Conservation (phyloP, 2,888 invertebrate species). For the Rhingia campestris region DNA sequence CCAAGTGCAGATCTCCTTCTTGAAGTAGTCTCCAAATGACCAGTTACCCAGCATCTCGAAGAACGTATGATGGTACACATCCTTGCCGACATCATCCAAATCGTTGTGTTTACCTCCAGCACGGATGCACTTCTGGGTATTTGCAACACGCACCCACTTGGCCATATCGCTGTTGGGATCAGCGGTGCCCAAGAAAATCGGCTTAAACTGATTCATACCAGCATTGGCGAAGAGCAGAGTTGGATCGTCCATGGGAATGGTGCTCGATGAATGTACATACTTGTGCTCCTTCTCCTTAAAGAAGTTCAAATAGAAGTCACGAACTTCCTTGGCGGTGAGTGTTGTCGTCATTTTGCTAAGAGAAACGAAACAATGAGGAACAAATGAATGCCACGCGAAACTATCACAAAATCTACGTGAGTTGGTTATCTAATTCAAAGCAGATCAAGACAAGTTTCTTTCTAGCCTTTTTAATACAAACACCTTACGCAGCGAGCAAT, state of each 20-base stretch:
- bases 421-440: constrained; percentile 48
- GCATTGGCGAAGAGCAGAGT: constrained; percentile 99
- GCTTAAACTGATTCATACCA: constrained; percentile 99
- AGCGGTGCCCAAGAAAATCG: constrained; percentile 97
- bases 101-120: constrained; percentile 99
- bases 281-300: constrained; percentile 93
- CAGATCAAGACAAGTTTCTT: constrained; percentile 32
- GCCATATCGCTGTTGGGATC: constrained; percentile 98
- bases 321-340: constrained; percentile 88
- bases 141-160: constrained; percentile 93
- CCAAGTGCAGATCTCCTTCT: constrained; percentile 98
- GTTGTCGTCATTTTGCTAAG: constrained; percentile 75
- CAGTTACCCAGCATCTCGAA: constrained; percentile 99
- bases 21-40: constrained; percentile 99
- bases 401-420: constrained; percentile 42
- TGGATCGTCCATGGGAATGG: constrained; percentile 98
- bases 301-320: constrained; percentile 94
- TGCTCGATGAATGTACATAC: constrained; percentile 98
- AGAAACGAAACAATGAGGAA: constrained; percentile 10
- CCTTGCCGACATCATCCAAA: constrained; percentile 99
- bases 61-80: constrained; percentile 99
- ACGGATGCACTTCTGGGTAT: constrained; percentile 99
- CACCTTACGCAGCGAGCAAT: not conserved
- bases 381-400: constrained; percentile 49
- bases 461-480: constrained; percentile 8